Base-by-base conservation (phyloP, 92 coral and sea anemone species). In the Diadumene lineata region DNA sequence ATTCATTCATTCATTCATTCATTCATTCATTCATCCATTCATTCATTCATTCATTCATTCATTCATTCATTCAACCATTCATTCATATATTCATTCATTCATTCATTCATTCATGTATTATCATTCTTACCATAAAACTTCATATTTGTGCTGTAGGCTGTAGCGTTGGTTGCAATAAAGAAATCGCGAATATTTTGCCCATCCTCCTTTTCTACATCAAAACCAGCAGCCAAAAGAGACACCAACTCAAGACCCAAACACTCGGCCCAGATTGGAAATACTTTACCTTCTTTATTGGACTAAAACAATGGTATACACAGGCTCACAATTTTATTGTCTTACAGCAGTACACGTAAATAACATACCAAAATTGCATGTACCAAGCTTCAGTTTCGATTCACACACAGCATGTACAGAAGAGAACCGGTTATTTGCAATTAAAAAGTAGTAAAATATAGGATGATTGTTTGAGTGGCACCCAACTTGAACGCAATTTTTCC, bases 181-280 rank as follows among this genome's bases (percentile, higher is more conserved):
- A 86, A 38, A 0, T 55, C 60, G 0, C n/a, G 15, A 34, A 62
- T 69, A 24, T 73, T 31, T 73, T 85, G 90, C 64, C 90, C 65
- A 16, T 16, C 65, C 31, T 18, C 86, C 15, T 25, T 4, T 1
- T n/a, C 68, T 29, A 71, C 33, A 43, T 69, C 69, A 31, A 65
- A 19, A 32, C 76, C 81, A 17, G 78, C 70, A 38, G 69, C 65
- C 27, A 81, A 21, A 26, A 83, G 55, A 26, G 82, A 44, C 13
- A 89, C 33, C 66, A 79, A 62, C 69, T 90, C 89, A 9, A 87
- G 63, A 18, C 96, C 96, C 19, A 90, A 88, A 53, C 96, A 90
- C 62, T 81, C 85, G 16, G 86, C 92, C 96, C 96, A 90, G 69
- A 90, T 79, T 50, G 96, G 96, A 73, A 90, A 90, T n/a, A 79